Evolutionary conservation across 2,797 vertebrate genomes (phyloP).

Genomic region (Erpetoichthys calabaricus): DNA sequence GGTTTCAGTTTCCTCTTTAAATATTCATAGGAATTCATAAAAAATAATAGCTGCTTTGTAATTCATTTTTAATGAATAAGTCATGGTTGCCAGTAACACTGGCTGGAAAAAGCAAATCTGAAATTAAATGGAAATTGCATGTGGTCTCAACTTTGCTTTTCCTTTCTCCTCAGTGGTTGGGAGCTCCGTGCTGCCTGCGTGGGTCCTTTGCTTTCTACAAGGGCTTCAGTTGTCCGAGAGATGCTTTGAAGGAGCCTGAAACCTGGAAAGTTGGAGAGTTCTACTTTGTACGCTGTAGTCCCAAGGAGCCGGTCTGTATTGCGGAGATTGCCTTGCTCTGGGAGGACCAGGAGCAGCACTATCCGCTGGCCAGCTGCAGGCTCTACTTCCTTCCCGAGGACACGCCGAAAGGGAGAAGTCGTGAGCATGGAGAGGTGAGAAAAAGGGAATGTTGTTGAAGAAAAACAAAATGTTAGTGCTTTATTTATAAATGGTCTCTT

Average conservation of each 20-base stretch:
- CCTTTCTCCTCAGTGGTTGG: constrained; percentile 45
- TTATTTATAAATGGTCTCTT: no score
- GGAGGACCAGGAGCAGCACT: constrained; percentile 54
- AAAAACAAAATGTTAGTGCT: not conserved
- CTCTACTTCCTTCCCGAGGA: constrained; percentile 63
- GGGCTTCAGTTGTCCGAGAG: constrained; percentile 41
- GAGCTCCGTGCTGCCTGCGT: constrained; percentile 56
- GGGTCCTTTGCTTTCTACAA: constrained; percentile 63
- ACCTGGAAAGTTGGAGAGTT: constrained; percentile 60
- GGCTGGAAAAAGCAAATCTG: no score
- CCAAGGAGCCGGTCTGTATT: constrained; percentile 52
- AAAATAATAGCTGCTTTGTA: no score
- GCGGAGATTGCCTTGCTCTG: constrained; percentile 62
- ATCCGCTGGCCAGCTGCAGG: constrained; percentile 55
- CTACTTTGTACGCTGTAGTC: constrained; percentile 55
- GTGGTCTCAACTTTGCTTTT: constrained; percentile 1
- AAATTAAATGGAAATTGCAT: no score
- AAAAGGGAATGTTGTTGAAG: not conserved
- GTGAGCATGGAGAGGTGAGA: constrained; percentile 58
- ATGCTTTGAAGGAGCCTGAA: constrained; percentile 28
- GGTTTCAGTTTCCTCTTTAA: no score
- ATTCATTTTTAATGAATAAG: no score
- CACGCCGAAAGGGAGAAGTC: constrained; percentile 53
- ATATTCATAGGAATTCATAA: no score
- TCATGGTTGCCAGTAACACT: no score